Evolutionary conservation across 2,888 invertebrate species (phyloP).

Genomic region (Cheilosia vulpina): DNA sequence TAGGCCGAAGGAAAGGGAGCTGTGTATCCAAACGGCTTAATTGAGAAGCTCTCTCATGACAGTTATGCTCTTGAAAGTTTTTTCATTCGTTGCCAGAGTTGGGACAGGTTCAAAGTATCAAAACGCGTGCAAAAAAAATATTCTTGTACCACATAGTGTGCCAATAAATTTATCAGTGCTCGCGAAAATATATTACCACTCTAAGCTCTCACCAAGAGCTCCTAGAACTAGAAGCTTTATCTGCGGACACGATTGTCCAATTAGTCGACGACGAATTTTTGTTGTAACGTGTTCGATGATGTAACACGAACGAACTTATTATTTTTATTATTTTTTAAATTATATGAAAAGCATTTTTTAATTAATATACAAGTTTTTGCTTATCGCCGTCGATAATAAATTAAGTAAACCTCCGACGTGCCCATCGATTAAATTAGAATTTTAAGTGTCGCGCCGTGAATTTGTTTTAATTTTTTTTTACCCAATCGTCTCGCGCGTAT

Average conservation of each 20-base stretch:
- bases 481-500: constrained; percentile 1
- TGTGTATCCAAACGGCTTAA: no score
- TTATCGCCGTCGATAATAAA: constrained; percentile 51
- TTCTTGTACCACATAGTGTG: constrained; percentile 56
- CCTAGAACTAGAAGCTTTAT: constrained; percentile 51
- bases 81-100: no score
- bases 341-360: constrained; percentile 9
- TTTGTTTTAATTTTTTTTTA: not conserved
- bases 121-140: not conserved
- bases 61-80: no score
- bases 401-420: constrained; percentile 51
- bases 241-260: constrained; percentile 48
- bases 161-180: constrained; percentile 56
- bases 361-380: constrained; percentile 33
- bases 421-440: constrained; percentile 46
- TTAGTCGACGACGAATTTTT: constrained; percentile 72
- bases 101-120: no score
- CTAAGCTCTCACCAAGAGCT: constrained; percentile 56
- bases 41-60: no score
- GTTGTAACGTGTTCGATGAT: constrained; percentile 69
- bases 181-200: constrained; percentile 40
- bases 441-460: not conserved
- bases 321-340: constrained; percentile 13
- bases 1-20: no score
- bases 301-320: constrained; percentile 55